Evolutionary conservation across 1,140 invertebrate genomes (phyloP), one percentile per base, ranked within the genome.

Genomic region (Ephestia elutella): DNA sequence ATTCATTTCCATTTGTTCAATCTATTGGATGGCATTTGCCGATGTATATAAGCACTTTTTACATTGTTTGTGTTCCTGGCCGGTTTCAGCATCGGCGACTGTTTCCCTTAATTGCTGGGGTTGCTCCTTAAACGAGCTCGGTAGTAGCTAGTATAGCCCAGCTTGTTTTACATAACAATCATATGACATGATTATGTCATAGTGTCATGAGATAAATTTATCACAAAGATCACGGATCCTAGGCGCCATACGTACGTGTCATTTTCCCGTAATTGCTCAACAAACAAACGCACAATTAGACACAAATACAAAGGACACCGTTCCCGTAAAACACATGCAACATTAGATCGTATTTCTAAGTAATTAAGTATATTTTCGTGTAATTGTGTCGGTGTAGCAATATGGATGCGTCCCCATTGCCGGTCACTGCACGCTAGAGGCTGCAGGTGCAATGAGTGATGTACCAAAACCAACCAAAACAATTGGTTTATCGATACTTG

Each of bases 391-490:
- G n/a, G 13, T 44, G 38, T 5, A 44, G 30, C 30, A 32, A 32
- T 32, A 44, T 44, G 38, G 38, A 15, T 44, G 38, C 62, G 66
- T 60, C 64, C 64, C 60, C 62, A 62, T 71, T 71, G 60, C 62
- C 70, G 70, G 70, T 71, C 66, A 71, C 54, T 68, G 66, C 64
- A 60, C 70, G 70, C 28, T 51, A 56, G 18, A 59, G 57, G 53
- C 54, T 66, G 57, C 60, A 66, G 63, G 63, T 66, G 66, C 54
- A 58, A n/a, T 13, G 57, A 61, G 28, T 13, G 55, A 53, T 48
- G 61, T 9, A 54, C 20, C 50, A 51, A 17, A 17, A 25, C 7
- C 21, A n/a, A n/a, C n/a, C n/a, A n/a, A n/a, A n/a, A n/a, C n/a
- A n/a, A n/a, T 25, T 25, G 7, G 7, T 5, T 35, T 15, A 30